A percentile compares a stretch with the other conserved stretches of the same genome.
Evolutionary conservation across 2,888 invertebrate species (phyloP).

Genomic region (Sympetrum striolatum): DNA sequence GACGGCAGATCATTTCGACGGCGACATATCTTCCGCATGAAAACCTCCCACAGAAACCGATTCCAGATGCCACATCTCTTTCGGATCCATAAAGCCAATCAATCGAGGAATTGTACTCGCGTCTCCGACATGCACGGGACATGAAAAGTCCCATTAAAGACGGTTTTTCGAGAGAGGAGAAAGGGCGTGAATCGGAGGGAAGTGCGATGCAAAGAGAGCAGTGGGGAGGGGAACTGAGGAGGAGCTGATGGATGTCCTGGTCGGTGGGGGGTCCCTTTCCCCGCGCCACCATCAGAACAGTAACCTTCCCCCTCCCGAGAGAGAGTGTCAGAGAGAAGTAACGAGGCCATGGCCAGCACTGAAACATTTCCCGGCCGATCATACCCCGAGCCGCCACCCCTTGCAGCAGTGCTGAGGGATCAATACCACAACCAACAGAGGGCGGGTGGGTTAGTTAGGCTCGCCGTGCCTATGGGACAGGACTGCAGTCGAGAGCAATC

Average conservation of each 20-base stretch:
- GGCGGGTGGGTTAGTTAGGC: slow-evolving; percentile 11
- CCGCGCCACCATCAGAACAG: neutral
- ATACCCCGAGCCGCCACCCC: neutral
- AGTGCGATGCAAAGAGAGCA: neutral
- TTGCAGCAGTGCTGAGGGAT: slow-evolving; percentile 1
- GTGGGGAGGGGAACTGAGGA: neutral
- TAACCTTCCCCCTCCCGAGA: neutral
- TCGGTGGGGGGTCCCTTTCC: neutral
- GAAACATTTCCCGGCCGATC: neutral
- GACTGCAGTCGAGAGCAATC: neutral
- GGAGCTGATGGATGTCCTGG: neutral
- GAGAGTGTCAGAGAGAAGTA: slow-evolving; percentile 9
- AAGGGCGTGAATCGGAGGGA: neutral
- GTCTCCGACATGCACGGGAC: neutral
- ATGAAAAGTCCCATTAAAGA: slow-evolving; percentile 9
- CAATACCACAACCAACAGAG: slow-evolving; percentile 30
- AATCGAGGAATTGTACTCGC: neutral
- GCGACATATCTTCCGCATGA: neutral
- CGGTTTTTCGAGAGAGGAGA: neutral
- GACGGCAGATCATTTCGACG: no score
- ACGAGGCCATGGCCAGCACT: slow-evolving; percentile 25
- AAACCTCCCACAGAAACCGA: neutral
- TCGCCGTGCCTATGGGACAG: neutral
- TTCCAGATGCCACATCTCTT: neutral
- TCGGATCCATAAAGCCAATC: neutral